Conservation (phyloP, 2,113 vertebrate genomes). For the Cryptotis parvus region DNA sequence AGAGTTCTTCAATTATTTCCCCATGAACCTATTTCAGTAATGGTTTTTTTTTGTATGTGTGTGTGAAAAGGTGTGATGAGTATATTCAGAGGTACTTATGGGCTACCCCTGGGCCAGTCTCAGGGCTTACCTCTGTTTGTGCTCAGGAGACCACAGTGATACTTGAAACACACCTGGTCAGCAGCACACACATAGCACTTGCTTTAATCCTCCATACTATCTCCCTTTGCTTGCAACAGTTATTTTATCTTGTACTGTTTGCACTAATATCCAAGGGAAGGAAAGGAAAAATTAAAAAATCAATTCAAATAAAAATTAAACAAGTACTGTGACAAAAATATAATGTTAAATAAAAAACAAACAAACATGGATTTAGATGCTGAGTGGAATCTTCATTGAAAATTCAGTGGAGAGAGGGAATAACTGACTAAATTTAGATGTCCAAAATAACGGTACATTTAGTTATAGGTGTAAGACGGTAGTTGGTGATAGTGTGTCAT, state of each 20-base stretch:
- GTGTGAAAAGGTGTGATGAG: too few species aligned
- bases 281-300: slow-evolving; percentile 21
- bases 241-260: too few species aligned
- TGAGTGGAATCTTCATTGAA: neutral
- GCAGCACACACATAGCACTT: too few species aligned
- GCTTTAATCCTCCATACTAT: too few species aligned
- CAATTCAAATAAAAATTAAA: neutral
- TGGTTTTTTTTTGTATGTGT: neutral
- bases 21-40: neutral
- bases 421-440: neutral
- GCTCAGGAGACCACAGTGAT: too few species aligned
- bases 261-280: neutral
- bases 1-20: neutral
- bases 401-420: neutral
- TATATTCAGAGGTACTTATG: too few species aligned
- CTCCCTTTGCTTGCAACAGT: neutral
- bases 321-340: neutral
- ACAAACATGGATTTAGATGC: neutral
- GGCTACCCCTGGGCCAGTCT: too few species aligned
- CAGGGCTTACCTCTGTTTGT: too few species aligned
- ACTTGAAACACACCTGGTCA: too few species aligned
- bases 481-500: neutral
- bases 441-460: neutral
- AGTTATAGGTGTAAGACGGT: neutral
- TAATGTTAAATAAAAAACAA: neutral